Evolutionary conservation across 2,888 invertebrate genomes (phyloP).

Genomic region (Lithosia quadra): DNA sequence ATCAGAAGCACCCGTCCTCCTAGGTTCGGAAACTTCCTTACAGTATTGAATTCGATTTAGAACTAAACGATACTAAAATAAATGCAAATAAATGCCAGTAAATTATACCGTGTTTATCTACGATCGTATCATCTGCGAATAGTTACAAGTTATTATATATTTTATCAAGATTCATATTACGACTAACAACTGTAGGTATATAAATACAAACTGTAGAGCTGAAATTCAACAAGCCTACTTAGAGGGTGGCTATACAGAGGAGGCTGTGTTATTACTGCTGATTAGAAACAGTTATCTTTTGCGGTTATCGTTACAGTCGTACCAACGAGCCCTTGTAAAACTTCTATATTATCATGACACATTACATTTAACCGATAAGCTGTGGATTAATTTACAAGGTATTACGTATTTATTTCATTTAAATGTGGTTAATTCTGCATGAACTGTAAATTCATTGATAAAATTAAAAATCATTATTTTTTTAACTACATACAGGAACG

Average conservation of each 20-base stretch:
- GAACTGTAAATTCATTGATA: slow-evolving; percentile 35
- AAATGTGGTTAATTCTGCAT: slow-evolving; percentile 29
- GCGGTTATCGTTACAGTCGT: slow-evolving; percentile 81
- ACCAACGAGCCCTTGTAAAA: slow-evolving; percentile 83
- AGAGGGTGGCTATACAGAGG: slow-evolving; percentile 42
- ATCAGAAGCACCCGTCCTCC: slow-evolving; percentile 73
- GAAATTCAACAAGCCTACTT: slow-evolving; percentile 26
- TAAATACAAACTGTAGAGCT: slow-evolving; percentile 22
- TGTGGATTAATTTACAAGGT: slow-evolving; percentile 71
- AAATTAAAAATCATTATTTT: too few species aligned
- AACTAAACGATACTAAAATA: slow-evolving; percentile 47
- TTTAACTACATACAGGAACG: too few species aligned
- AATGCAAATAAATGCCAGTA: slow-evolving; percentile 39
- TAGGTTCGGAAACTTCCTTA: slow-evolving; percentile 69
- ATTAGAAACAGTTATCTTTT: slow-evolving; percentile 84
- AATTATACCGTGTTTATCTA: slow-evolving; percentile 31
- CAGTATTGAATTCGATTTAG: slow-evolving; percentile 63
- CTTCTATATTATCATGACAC: slow-evolving; percentile 78
- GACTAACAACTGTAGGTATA: slow-evolving; percentile 35
- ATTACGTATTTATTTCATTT: slow-evolving; percentile 61
- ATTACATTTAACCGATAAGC: slow-evolving; percentile 74
- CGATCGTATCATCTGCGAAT: slow-evolving; percentile 8
- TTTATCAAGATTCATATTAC: slow-evolving; percentile 52
- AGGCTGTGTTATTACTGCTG: slow-evolving; percentile 77
- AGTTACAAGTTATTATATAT: slow-evolving; percentile 20